Evolutionary conservation across 2,888 invertebrate species (phyloP).

Genomic region (Drosophila subquinaria): DNA sequence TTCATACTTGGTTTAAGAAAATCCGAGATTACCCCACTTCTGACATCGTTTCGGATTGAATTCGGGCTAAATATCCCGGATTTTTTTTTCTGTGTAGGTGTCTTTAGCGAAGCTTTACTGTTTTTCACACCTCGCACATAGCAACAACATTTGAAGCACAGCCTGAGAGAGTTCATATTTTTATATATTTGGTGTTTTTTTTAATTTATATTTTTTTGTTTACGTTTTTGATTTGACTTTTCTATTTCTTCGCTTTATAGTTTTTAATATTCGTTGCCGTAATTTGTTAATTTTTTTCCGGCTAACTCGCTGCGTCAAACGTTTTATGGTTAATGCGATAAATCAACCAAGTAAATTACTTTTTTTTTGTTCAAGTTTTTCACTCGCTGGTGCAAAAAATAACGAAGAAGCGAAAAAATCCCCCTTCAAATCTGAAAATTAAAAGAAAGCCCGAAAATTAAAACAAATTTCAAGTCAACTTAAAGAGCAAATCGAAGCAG

Average conservation of each 20-base stretch:
- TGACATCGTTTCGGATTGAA: no score
- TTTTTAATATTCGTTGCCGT: background rate
- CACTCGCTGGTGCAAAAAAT: slow-evolving; percentile 2
- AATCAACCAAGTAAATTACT: slow-evolving; percentile 8
- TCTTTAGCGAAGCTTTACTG: background rate
- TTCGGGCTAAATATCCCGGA: no score
- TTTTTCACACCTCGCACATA: background rate
- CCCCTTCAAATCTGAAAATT: background rate
- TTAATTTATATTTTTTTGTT: background rate
- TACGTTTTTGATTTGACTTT: background rate
- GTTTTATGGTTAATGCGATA: background rate
- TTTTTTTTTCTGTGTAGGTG: no score
- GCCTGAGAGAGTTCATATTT: background rate
- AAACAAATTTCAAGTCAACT: slow-evolving; percentile 10
- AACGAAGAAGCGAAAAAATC: background rate
- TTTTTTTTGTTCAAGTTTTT: slow-evolving; percentile 34
- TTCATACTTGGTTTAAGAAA: no score
- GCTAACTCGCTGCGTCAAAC: slow-evolving; percentile 6
- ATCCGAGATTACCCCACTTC: no score
- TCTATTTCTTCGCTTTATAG: background rate
- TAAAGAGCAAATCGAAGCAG: slow-evolving; percentile 18
- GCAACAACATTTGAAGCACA: background rate
- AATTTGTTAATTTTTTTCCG: background rate
- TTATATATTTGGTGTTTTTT: no score
- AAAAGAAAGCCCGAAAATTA: background rate